Conservation (phyloP, 2,797 vertebrate species). For the Cossypha dichroa region DNA sequence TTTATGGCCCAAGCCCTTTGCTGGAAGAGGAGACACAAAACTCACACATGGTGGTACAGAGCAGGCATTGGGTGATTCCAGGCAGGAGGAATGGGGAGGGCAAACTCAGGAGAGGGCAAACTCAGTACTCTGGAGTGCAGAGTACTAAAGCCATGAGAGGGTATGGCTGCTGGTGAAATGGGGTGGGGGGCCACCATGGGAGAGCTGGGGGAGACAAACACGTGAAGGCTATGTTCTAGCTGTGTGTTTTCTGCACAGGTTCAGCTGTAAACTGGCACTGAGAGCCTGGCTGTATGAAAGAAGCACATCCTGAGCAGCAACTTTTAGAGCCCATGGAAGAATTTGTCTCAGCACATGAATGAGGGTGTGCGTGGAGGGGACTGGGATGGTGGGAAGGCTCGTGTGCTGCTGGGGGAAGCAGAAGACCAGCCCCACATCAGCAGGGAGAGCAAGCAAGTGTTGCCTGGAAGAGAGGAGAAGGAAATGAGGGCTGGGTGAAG, state of each 20-base stretch:
- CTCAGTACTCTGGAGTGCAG: neutral
- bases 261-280: neutral
- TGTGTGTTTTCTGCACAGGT: neutral
- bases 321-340: neutral
- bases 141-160: neutral
- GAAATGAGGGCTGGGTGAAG: neutral
- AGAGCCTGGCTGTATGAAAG: neutral
- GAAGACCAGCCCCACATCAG: neutral
- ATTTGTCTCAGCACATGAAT: fast-evolving
- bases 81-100: neutral
- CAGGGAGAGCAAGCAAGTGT: neutral
- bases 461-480: neutral
- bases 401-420: neutral
- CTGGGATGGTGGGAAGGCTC: neutral
- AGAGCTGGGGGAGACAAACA: neutral
- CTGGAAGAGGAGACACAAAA: neutral
- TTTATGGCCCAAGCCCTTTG: neutral
- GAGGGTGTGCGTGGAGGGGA: neutral
- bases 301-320: neutral
- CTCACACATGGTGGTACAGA: neutral
- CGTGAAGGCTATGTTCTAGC: neutral
- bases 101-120: neutral
- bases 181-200: fast-evolving
- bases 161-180: neutral
- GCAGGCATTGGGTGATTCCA: neutral